These are phyloP conservation scores for Osmerus eperlanus DNA, from an alignment of 2,113 vertebrate genomes.

Conservation along the genomic window DNA sequence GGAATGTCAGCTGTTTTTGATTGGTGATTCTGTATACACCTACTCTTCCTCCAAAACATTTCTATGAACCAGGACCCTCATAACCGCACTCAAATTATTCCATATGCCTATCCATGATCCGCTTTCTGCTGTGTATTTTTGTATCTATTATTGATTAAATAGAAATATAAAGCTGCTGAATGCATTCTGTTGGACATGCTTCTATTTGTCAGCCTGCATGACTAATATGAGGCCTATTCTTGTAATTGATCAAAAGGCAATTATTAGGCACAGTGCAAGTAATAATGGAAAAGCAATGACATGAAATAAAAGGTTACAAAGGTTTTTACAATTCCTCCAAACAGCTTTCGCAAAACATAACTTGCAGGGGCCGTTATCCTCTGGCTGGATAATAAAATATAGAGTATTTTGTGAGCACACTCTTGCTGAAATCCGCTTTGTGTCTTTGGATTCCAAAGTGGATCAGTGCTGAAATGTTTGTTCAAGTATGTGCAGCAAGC, in stretches of 20 bases:
- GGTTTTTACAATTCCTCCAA: background rate
- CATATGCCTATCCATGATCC: background rate
- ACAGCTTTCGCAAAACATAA: background rate
- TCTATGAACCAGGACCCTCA: slow-evolving; percentile 19
- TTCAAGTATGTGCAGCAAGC: slow-evolving; percentile 35
- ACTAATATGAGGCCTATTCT: slow-evolving; percentile 19
- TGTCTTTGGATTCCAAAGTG: slow-evolving; percentile 34
- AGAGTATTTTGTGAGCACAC: slow-evolving; percentile 23
- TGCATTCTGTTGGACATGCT: slow-evolving; percentile 3
- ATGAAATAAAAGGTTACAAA: background rate
- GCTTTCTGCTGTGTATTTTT: slow-evolving; percentile 14
- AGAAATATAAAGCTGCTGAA: background rate
- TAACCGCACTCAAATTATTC: background rate
- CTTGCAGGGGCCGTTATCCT: slow-evolving; percentile 11
- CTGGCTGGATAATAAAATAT: slow-evolving; percentile 13
- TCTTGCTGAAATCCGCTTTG: slow-evolving; percentile 24
- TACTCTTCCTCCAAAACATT: too few relatives aligned
- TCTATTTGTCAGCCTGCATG: slow-evolving; percentile 16
- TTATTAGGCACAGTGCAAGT: slow-evolving; percentile 17
- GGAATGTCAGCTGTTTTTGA: slow-evolving; percentile 30
- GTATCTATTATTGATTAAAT: slow-evolving; percentile 5
- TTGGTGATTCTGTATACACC: slow-evolving; percentile 1
- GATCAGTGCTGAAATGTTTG: slow-evolving; percentile 42
- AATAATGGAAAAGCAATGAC: slow-evolving; percentile 1
- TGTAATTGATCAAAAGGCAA: slow-evolving; percentile 20